phyloP scores from a whole-genome alignment of 2,113 vertebrate species.

The Odontophorus gujanensis region DNA sequence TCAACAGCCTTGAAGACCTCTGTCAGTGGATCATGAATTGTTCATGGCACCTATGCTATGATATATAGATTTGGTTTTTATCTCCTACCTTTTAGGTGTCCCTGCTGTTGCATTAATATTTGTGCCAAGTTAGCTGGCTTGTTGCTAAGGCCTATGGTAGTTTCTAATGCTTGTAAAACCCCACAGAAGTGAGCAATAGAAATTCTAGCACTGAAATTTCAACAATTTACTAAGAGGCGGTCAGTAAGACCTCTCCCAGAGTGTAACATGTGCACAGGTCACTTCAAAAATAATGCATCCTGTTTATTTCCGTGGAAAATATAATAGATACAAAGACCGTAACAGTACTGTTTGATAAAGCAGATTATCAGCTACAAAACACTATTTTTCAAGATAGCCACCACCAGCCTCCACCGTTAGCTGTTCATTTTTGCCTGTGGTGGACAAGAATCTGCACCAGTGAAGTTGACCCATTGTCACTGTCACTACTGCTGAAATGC shows the following conservation, averaged over 20 bases:
- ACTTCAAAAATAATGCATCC: background rate
- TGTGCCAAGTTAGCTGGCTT: background rate
- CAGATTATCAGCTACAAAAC: background rate
- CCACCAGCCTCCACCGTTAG: too few species aligned
- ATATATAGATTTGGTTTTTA: background rate
- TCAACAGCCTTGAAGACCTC: background rate
- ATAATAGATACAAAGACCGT: background rate
- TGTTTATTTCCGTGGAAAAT: background rate
- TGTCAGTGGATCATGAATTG: background rate
- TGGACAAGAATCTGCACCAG: too few species aligned
- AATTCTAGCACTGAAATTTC: background rate
- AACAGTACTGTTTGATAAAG: background rate
- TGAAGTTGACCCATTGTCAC: too few species aligned
- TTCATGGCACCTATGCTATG: background rate
- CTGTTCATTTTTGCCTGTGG: too few species aligned
- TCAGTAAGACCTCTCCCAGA: background rate
- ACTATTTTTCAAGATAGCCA: too few species aligned
- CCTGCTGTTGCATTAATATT: background rate
- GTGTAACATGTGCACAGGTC: background rate
- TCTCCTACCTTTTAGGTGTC: background rate
- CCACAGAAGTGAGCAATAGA: background rate
- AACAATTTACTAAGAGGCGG: background rate
- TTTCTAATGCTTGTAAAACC: background rate
- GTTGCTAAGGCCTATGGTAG: background rate
- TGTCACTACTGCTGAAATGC: too few species aligned